Conservation (phyloP, 2,888 invertebrate species). For the Ophion obscuratus region DNA sequence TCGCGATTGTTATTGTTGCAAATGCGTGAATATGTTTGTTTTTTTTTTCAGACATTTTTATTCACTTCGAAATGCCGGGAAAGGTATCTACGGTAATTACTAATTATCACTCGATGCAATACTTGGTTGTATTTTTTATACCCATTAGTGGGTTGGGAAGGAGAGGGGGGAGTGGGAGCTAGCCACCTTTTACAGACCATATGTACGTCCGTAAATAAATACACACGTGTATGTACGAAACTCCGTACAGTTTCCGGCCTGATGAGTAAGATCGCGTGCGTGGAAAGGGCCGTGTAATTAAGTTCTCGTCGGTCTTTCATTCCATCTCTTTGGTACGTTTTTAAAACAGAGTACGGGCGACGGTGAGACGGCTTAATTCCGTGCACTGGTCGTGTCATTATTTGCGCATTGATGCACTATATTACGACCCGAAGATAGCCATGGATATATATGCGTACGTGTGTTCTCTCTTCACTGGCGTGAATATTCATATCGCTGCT, state of each 20-base stretch:
- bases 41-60: no score
- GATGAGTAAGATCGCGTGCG: slow-evolving; percentile 82
- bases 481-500: slow-evolving; percentile 79
- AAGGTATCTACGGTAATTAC: slow-evolving; percentile 33
- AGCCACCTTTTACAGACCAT: slow-evolving; percentile 12
- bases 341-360: slow-evolving; percentile 47
- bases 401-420: slow-evolving; percentile 81
- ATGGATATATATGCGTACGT: slow-evolving; percentile 30
- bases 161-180: neutral
- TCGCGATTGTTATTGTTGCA: no score
- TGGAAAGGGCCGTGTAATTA: slow-evolving; percentile 80
- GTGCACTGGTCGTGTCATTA: slow-evolving; percentile 78
- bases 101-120: slow-evolving; percentile 18
- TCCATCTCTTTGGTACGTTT: slow-evolving; percentile 53
- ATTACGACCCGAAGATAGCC: slow-evolving; percentile 74
- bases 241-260: slow-evolving; percentile 77
- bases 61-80: no score
- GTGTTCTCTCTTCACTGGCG: slow-evolving; percentile 62
- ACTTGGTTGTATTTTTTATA: slow-evolving; percentile 7
- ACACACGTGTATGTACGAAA: slow-evolving; percentile 8
- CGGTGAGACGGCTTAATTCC: slow-evolving; percentile 79
- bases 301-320: slow-evolving; percentile 76
- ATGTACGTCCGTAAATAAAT: slow-evolving; percentile 2
- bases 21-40: no score
- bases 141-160: slow-evolving; percentile 2